These are phyloP conservation scores for Paramormyrops hopkinsi DNA, from an alignment of 2,797 vertebrate species.

Conservation along the genomic window DNA sequence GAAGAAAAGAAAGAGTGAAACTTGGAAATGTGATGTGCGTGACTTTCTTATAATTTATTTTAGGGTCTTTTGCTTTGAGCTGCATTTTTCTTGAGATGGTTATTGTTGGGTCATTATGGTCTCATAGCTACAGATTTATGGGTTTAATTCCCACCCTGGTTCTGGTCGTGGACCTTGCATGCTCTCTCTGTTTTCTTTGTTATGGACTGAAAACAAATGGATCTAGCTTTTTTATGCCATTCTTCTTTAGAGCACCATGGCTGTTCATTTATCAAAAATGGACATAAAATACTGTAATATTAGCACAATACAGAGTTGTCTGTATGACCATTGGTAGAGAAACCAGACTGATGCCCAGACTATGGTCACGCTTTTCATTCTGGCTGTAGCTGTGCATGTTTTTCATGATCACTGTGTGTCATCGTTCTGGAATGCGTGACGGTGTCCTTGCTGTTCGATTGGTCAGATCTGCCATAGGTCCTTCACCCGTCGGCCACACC, in stretches of 20 bases:
- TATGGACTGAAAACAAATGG: not conserved
- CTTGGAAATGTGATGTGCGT: slow-evolving; percentile 94
- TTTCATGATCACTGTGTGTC: not conserved
- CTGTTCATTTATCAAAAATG: not conserved
- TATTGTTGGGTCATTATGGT: not conserved
- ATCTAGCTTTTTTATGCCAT: not conserved
- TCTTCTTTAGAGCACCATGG: not conserved
- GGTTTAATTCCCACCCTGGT: not conserved
- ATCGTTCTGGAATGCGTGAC: not conserved
- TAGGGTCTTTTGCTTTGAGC: not conserved
- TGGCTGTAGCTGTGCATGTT: slow-evolving; percentile 63
- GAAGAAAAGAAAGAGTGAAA: slow-evolving; percentile 87
- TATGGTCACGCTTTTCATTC: not conserved
- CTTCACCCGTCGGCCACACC: slow-evolving; percentile 86
- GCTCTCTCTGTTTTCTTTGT: not conserved
- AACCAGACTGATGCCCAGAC: not conserved
- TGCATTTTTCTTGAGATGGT: not conserved
- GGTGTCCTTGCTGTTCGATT: not conserved
- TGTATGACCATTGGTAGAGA: not conserved
- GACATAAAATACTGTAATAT: not conserved
- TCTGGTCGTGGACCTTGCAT: not conserved
- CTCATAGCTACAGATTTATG: not conserved
- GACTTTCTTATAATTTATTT: not conserved
- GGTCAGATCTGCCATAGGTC: slow-evolving; percentile 87
- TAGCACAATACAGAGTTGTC: not conserved